phyloP scores from a whole-genome alignment of 2,888 invertebrate genomes.

The Empis livida region DNA sequence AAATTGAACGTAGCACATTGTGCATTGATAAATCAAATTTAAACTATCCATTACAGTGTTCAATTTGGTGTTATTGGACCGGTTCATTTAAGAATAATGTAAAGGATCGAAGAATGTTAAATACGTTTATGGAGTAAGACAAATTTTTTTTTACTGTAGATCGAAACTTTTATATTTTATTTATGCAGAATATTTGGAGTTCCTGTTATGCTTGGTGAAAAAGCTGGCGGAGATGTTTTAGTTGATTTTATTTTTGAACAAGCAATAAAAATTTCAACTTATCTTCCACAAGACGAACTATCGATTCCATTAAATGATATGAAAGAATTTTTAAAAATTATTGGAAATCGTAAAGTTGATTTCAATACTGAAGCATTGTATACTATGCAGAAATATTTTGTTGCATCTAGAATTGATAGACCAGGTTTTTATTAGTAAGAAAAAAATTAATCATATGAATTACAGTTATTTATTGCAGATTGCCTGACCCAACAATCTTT shows the following conservation, averaged over 20 bases:
- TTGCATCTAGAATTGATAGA: conserved; percentile 31
- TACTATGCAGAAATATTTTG: conserved; percentile 37
- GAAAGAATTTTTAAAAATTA: conserved; percentile 18
- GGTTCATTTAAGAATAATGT: conserved; percentile 20
- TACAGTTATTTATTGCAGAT: conserved; percentile 19
- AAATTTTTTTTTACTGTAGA: background rate
- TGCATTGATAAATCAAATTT: conserved; percentile 19
- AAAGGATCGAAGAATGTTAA: conserved; percentile 22
- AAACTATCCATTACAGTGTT: conserved; percentile 21
- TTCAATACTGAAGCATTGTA: conserved; percentile 25
- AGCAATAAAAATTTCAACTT: conserved; percentile 12
- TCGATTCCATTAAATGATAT: conserved; percentile 25
- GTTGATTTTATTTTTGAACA: conserved; percentile 25
- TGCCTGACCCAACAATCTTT: conserved; percentile 27
- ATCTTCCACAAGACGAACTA: conserved; percentile 19
- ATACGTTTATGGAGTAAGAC: conserved; percentile 30
- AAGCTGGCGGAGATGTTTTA: conserved; percentile 19
- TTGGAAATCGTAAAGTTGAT: conserved; percentile 20
- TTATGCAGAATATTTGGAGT: conserved; percentile 30
- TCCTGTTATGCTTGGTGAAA: conserved; percentile 25
- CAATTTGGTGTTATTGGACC: conserved; percentile 33
- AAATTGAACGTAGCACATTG: conserved; percentile 18
- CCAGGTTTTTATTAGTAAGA: conserved; percentile 20
- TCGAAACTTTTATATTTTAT: background rate
- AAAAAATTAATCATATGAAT: background rate